These are phyloP conservation scores for Sebastolobus altivelis DNA, from an alignment of 2,797 vertebrate species.

Conservation along the genomic window DNA sequence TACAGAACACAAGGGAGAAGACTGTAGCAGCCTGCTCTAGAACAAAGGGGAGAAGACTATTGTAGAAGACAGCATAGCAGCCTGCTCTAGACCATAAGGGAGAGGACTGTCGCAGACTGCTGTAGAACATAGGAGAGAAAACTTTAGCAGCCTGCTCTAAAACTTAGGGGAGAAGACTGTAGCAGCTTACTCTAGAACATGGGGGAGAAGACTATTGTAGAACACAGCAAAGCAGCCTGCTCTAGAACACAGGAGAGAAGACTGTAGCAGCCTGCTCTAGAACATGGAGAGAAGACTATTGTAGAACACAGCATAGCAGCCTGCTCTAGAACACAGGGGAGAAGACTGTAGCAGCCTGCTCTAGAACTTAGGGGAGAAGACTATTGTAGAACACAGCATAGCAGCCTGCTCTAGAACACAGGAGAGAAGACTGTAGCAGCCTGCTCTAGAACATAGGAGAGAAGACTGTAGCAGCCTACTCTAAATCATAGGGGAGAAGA, in stretches of 20 bases:
- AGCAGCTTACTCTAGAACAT: too few relatives aligned
- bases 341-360: not conserved
- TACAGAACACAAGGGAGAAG: not conserved
- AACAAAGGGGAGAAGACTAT: too few relatives aligned
- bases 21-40: not conserved
- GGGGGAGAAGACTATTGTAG: too few relatives aligned
- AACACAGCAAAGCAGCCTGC: too few relatives aligned
- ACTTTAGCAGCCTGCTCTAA: too few relatives aligned
- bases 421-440: not conserved
- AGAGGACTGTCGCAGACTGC: too few relatives aligned
- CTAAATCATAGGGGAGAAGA: conserved; percentile 21
- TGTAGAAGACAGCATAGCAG: too few relatives aligned
- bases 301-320: not conserved
- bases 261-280: conserved; percentile 6
- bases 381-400: not conserved
- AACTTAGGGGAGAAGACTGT: too few relatives aligned
- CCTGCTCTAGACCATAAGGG: too few relatives aligned
- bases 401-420: conserved; percentile 47
- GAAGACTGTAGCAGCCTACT: not conserved
- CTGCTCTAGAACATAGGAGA: conserved; percentile 34
- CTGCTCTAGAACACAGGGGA: conserved; percentile 25
- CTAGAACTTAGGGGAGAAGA: not conserved
- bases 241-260: too few relatives aligned
- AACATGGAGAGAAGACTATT: not conserved
- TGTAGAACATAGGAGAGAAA: too few relatives aligned